phyloP scores from a whole-genome alignment of 2,113 vertebrate species.

The Coreoperca whiteheadi region DNA sequence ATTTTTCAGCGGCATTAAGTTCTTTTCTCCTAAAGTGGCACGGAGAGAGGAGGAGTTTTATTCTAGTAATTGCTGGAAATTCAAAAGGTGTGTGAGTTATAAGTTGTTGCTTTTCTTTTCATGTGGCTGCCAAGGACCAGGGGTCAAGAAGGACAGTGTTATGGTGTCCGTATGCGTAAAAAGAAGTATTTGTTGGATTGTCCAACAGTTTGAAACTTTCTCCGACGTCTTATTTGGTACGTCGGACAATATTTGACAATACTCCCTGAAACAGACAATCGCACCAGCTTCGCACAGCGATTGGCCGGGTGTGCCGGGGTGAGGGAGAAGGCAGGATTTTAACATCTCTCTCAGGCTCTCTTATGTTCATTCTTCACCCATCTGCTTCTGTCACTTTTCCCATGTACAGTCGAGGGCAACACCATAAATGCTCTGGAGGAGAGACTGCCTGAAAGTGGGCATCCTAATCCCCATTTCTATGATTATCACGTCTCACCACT shows the following conservation, averaged over 20 bases:
- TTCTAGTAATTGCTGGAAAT: neutral
- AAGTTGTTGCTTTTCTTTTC: neutral
- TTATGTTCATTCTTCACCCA: neutral
- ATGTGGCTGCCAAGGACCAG: neutral
- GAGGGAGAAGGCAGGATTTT: neutral
- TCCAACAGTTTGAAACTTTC: neutral
- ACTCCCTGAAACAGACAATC: neutral
- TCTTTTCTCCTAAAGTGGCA: slow-evolving; percentile 1
- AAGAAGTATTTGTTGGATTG: neutral
- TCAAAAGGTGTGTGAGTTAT: neutral
- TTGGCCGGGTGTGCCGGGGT: neutral
- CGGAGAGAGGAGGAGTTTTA: neutral
- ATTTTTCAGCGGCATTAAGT: neutral
- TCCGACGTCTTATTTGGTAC: neutral
- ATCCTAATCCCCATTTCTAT: neutral
- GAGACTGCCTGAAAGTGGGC: neutral
- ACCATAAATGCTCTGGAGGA: neutral
- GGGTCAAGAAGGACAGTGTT: neutral
- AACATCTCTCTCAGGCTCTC: neutral
- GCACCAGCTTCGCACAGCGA: neutral
- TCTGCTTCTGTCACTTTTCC: neutral
- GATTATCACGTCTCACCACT: no score
- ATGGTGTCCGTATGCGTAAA: neutral
- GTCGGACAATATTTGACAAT: no score
- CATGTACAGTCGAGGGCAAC: neutral